Evolutionary conservation across 2,113 vertebrate genomes (phyloP).

Genomic region (Neopipo cinnamomea): DNA sequence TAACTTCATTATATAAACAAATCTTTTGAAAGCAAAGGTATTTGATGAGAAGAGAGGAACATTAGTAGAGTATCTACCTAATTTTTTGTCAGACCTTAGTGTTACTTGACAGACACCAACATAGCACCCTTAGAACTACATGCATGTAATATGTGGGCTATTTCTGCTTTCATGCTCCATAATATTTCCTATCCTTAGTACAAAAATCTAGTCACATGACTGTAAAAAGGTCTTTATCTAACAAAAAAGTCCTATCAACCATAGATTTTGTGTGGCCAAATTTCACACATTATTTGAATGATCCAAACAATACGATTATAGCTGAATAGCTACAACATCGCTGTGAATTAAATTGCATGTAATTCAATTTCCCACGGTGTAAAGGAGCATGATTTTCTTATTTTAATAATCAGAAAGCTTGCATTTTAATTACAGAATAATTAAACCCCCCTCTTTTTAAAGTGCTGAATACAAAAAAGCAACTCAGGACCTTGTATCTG

Average conservation of each 20-base stretch:
- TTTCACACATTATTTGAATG: neutral
- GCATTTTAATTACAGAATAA: neutral
- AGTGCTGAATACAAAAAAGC: constrained; percentile 22
- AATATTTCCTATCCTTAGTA: neutral
- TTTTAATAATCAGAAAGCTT: neutral
- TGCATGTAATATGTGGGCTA: neutral
- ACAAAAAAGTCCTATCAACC: neutral
- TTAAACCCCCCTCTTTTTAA: neutral
- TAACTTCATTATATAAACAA: neutral
- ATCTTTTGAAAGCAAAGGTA: neutral
- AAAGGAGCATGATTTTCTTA: neutral
- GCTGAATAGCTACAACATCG: neutral
- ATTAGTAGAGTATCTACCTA: neutral
- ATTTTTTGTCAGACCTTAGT: neutral
- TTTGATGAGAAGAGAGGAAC: neutral
- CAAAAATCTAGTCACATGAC: neutral
- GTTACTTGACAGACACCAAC: neutral
- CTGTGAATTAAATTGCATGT: neutral
- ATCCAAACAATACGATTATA: neutral
- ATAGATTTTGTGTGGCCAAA: neutral
- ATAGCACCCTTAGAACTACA: neutral
- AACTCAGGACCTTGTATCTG: constrained; percentile 85
- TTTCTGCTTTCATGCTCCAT: neutral
- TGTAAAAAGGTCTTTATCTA: neutral
- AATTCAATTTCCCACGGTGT: neutral